Conservation (phyloP, 2,888 invertebrate species). For the Calameuta filiformis region DNA sequence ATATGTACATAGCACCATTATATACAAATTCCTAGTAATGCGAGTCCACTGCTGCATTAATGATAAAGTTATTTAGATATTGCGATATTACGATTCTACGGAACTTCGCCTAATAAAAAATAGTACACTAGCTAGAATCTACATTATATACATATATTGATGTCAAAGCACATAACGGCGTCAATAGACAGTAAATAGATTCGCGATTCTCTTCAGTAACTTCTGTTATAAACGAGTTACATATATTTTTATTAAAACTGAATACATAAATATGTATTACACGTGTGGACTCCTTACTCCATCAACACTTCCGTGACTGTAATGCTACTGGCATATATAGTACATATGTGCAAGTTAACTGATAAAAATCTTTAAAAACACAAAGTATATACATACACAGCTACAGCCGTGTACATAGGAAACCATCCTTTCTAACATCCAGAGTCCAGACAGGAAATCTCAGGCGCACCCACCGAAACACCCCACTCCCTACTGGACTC, state of each 20-base stretch:
- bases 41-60: conserved; percentile 54
- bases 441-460: conserved; percentile 62
- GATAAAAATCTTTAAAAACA: not conserved
- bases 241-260: not conserved
- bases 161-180: not conserved
- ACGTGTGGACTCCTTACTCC: not conserved
- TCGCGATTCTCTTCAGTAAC: not conserved
- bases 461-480: conserved; percentile 65
- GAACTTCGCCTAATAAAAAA: not conserved
- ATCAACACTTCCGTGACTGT: not conserved
- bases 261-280: not conserved
- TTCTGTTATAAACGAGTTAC: not conserved
- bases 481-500: conserved; percentile 57
- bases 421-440: conserved; percentile 54
- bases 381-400: conserved; percentile 13
- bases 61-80: conserved; percentile 41
- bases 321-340: not conserved
- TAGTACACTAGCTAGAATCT: not conserved
- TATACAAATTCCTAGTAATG: conserved; percentile 62
- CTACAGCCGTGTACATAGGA: conserved; percentile 34
- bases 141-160: not conserved
- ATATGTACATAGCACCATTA: conserved; percentile 63
- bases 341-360: not conserved
- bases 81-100: conserved; percentile 14
- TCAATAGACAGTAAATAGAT: not conserved